A percentile compares a stretch with the other conserved stretches of the same genome.
These are phyloP conservation scores for Hyles lineata DNA, from an alignment of 2,888 invertebrate genomes.

Conservation along the genomic window DNA sequence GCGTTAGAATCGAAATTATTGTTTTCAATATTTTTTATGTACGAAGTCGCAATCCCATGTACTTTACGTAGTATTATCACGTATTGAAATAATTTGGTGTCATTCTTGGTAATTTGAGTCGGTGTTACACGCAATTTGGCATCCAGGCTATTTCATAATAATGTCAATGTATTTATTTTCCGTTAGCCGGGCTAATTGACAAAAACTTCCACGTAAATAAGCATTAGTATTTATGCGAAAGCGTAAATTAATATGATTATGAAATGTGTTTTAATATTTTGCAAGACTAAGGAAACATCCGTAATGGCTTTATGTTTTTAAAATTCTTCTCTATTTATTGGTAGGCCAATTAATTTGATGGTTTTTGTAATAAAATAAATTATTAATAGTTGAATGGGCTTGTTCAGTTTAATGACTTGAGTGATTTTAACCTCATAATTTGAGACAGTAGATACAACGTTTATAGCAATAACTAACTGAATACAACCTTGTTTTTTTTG, in stretches of 20 bases:
- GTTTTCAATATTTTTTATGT: no score
- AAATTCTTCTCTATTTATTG: neutral
- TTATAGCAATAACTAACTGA: no score
- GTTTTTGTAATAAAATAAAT: constrained; percentile 2
- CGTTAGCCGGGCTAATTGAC: neutral
- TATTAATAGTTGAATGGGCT: neutral
- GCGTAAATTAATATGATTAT: neutral
- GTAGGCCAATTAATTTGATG: neutral
- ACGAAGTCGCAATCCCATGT: no score
- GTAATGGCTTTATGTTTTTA: neutral
- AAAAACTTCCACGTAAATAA: neutral
- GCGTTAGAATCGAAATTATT: no score
- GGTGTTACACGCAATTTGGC: neutral
- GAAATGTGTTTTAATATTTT: neutral
- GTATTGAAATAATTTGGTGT: neutral
- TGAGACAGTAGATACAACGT: neutral
- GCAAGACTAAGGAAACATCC: neutral
- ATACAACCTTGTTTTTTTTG: no score
- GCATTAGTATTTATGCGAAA: neutral
- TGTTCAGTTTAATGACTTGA: neutral
- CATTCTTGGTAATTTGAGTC: neutral
- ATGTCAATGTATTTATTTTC: neutral
- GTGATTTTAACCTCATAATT: neutral
- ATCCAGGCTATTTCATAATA: neutral
- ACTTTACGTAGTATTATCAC: no score